phyloP scores from a whole-genome alignment of 2,888 invertebrate genomes.

The Brachynemurus nebulosus region DNA sequence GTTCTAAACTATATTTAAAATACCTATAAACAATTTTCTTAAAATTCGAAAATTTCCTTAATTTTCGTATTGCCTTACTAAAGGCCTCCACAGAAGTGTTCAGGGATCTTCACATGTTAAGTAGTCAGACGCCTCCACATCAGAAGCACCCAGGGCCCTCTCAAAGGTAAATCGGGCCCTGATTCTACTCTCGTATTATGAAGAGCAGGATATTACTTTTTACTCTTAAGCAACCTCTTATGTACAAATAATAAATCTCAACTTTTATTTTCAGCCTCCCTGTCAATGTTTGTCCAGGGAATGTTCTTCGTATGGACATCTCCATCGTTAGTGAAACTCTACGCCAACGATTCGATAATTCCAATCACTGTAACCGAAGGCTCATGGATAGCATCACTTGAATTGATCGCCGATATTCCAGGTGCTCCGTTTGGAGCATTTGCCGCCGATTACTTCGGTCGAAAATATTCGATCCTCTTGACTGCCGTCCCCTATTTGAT shows the following conservation, averaged over 20 bases:
- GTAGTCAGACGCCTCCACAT: no score
- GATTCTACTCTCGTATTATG: no score
- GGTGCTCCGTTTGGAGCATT: slow-evolving; percentile 7
- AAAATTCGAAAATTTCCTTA: no score
- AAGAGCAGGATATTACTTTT: no score
- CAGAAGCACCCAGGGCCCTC: no score
- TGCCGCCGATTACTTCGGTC: slow-evolving; percentile 7
- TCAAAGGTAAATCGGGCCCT: no score
- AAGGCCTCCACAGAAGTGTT: no score
- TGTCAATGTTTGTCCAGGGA: slow-evolving; percentile 7
- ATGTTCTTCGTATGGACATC: slow-evolving; percentile 9
- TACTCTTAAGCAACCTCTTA: no score
- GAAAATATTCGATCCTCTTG: slow-evolving; percentile 4
- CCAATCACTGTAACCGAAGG: slow-evolving; percentile 7
- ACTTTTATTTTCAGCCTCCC: slow-evolving; percentile 6
- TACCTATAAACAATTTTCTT: no score
- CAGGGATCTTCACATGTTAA: no score
- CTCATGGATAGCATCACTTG: slow-evolving; percentile 8
- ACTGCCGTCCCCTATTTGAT: slow-evolving; percentile 6
- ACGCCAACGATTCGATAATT: slow-evolving; percentile 3
- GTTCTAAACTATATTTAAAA: no score
- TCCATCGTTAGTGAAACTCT: slow-evolving; percentile 8
- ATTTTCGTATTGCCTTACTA: no score
- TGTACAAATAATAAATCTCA: not conserved
- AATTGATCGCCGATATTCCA: slow-evolving; percentile 4